Evolutionary conservation across 2,113 vertebrate genomes (phyloP).

Genomic region (Hylia prasina): DNA sequence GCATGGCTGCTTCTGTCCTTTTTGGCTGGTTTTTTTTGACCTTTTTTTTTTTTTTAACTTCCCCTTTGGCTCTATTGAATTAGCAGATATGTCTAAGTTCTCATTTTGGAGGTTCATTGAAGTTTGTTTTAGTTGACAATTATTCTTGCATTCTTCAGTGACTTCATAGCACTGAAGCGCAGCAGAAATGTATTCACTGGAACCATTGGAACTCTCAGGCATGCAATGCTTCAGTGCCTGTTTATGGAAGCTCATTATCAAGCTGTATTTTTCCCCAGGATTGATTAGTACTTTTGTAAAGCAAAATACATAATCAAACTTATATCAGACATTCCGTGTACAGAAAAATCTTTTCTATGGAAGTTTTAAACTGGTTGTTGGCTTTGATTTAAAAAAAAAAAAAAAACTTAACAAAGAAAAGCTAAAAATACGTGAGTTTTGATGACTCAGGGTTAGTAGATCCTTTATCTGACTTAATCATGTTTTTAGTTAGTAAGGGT

Average conservation of each 20-base stretch:
- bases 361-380: neutral
- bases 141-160: conserved; percentile 25
- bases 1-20: neutral
- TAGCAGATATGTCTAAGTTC: neutral
- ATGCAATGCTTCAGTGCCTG: neutral
- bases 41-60: neutral
- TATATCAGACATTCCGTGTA: rapidly evolving
- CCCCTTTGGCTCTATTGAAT: neutral
- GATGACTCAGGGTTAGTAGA: neutral
- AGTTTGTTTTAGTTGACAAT: neutral
- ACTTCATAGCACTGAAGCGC: neutral
- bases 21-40: neutral
- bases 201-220: neutral
- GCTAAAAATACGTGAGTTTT: neutral
- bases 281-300: neutral
- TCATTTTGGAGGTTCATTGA: neutral
- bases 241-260: neutral
- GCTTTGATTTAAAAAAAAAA: neutral
- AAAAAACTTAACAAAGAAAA: neutral
- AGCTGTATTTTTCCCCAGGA: neutral
- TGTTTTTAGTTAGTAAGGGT: neutral
- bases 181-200: neutral
- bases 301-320: neutral
- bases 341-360: neutral
- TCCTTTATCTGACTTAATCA: neutral